phyloP scores from a whole-genome alignment of 2,888 invertebrate species.

The Helobdella robusta region DNA sequence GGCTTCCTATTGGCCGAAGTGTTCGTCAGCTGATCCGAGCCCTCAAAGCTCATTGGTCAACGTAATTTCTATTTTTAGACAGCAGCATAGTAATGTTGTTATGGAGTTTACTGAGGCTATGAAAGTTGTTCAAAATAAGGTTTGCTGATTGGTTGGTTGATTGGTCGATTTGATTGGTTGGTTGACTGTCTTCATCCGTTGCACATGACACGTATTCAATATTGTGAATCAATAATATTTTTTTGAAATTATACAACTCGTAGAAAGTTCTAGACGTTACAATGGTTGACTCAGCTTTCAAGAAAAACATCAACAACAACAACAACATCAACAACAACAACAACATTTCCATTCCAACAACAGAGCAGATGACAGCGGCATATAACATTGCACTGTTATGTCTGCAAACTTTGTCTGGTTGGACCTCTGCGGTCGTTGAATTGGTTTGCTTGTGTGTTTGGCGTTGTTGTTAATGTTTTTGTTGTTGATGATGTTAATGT shows the following conservation, averaged over 20 bases:
- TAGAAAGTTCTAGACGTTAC: no score
- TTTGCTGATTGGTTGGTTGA: no score
- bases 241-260: no score
- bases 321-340: not conserved
- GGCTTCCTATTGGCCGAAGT: conserved; percentile 36
- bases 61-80: conserved; percentile 52
- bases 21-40: conserved; percentile 67
- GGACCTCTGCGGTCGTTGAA: conserved; percentile 19
- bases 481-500: not conserved
- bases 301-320: no score
- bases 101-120: conserved; percentile 29
- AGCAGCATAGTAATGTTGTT: conserved; percentile 33
- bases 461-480: not conserved
- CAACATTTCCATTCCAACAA: not conserved
- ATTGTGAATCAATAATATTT: no score
- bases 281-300: no score
- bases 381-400: not conserved
- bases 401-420: conserved; percentile 2
- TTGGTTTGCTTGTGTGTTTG: not conserved
- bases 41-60: conserved; percentile 58
- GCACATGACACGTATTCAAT: no score
- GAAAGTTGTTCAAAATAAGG: not conserved
- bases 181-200: no score
- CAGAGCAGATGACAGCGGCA: not conserved
- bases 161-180: no score